A percentile compares a stretch with the other conserved stretches of the same genome.
phyloP scores from a whole-genome alignment of 2,888 invertebrate species.

The Vanessa cardui region DNA sequence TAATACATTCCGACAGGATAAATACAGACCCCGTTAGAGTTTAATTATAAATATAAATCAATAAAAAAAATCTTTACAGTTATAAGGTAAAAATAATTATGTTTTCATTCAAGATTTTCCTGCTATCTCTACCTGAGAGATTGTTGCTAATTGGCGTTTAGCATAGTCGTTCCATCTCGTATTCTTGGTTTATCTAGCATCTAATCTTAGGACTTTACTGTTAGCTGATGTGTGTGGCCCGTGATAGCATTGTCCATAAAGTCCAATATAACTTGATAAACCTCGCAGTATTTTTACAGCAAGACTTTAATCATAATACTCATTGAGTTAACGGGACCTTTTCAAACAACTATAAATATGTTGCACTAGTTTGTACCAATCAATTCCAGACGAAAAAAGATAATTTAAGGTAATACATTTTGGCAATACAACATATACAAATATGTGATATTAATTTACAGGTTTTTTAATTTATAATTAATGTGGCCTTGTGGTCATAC shows the following conservation, averaged over 20 bases:
- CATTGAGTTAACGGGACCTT: no score
- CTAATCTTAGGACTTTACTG: conserved; percentile 40
- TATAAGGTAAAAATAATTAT: conserved; percentile 1
- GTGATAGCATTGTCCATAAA: conserved; percentile 31
- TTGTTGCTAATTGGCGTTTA: conserved; percentile 65
- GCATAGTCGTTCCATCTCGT: conserved; percentile 48
- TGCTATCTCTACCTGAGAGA: conserved; percentile 37
- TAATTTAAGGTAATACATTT: no score
- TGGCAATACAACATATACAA: no score
- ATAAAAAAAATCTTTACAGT: background rate
- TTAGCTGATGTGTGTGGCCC: conserved; percentile 42
- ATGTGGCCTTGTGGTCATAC: no score
- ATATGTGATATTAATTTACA: no score
- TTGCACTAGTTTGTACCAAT: no score
- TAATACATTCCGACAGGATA: background rate
- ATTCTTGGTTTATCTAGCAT: conserved; percentile 35
- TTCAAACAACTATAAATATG: no score
- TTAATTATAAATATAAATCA: background rate
- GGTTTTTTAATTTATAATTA: no score
- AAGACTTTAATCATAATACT: no score
- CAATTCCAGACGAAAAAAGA: no score
- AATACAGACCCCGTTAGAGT: background rate
- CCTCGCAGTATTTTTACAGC: background rate
- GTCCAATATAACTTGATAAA: background rate
- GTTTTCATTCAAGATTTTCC: conserved; percentile 8